Evolutionary conservation across 1,140 invertebrate species (phyloP).

Genomic region (Monomorium pharaonis): DNA sequence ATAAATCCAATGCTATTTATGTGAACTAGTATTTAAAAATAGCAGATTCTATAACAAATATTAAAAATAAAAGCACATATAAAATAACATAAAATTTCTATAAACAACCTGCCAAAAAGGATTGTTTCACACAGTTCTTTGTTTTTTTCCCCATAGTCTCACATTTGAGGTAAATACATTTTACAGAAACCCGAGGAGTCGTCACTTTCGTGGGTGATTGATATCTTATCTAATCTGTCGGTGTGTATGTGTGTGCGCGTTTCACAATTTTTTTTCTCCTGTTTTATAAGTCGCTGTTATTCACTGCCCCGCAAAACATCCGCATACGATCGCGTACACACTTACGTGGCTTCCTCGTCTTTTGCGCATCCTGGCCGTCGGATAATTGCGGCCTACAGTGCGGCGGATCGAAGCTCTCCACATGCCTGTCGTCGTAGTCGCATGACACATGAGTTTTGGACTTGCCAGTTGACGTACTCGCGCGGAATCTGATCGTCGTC

Average conservation of each 20-base stretch:
- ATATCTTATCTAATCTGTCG: conserved; percentile 8
- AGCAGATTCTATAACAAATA: too few species aligned
- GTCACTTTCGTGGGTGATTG: background rate
- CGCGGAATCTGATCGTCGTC: conserved; percentile 41
- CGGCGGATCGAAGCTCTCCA: conserved; percentile 8
- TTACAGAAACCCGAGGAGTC: background rate
- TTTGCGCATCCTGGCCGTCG: conserved; percentile 11
- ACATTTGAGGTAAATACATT: background rate
- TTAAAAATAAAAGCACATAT: too few species aligned
- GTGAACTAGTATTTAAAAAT: background rate
- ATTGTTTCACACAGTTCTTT: background rate
- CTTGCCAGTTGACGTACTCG: background rate
- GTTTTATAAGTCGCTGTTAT: too few species aligned
- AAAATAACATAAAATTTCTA: too few species aligned
- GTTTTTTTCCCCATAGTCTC: background rate
- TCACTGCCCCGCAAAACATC: background rate
- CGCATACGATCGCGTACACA: background rate
- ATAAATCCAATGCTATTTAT: background rate
- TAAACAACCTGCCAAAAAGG: background rate
- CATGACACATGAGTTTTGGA: conserved; percentile 14
- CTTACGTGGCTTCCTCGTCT: conserved; percentile 60
- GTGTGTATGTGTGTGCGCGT: background rate
- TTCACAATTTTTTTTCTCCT: background rate
- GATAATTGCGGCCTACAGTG: conserved; percentile 14
- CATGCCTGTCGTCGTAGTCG: background rate